Evolutionary conservation across 2,797 vertebrate species (phyloP).

Genomic region (Sebastes diploproa): DNA sequence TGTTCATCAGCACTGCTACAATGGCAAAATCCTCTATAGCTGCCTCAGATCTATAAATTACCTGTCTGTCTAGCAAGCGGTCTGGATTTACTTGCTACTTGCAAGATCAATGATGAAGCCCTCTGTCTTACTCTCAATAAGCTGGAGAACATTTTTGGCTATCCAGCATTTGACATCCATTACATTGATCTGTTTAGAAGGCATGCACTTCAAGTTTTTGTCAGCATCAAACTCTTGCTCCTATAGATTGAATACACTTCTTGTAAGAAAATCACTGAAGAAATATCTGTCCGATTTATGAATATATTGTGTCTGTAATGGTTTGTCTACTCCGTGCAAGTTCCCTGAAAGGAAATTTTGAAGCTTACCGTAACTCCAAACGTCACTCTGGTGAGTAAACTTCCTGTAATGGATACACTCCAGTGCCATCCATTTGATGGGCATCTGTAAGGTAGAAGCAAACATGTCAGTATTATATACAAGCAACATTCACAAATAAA

Average conservation of each 20-base stretch:
- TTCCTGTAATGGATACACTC: constrained; percentile 99
- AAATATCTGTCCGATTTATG: background rate
- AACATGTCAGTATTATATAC: background rate
- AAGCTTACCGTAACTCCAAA: constrained; percentile 97
- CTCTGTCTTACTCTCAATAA: background rate
- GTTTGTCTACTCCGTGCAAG: background rate
- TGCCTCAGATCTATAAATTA: background rate
- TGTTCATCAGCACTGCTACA: background rate
- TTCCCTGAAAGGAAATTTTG: background rate
- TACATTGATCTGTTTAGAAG: background rate
- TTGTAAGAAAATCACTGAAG: background rate
- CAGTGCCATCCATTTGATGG: constrained; percentile 99
- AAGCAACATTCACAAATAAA: background rate
- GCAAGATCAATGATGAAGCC: background rate
- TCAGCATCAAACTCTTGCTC: background rate
- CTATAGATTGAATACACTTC: background rate
- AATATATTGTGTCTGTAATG: background rate
- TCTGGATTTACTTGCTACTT: background rate
- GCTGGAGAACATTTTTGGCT: background rate
- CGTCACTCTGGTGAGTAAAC: constrained; percentile 98
- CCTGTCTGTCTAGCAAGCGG: too few relatives aligned
- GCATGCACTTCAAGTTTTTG: background rate
- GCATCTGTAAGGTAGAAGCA: constrained; percentile 86
- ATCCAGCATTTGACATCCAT: background rate
- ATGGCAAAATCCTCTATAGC: background rate